Evolutionary conservation across 2,113 vertebrate species (phyloP).

Genomic region (Chlamydotis undulata): DNA sequence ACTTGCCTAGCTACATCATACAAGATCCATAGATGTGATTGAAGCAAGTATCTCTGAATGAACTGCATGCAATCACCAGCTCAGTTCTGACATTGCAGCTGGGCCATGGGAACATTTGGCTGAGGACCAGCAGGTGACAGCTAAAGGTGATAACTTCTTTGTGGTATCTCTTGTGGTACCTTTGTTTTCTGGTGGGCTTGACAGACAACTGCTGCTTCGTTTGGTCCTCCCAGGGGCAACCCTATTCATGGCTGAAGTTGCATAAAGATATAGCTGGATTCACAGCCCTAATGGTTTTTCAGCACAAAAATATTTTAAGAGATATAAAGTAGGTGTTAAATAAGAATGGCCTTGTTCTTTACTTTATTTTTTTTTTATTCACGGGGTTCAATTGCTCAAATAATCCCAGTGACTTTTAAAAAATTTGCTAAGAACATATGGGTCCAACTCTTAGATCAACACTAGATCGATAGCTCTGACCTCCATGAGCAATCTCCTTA

Average conservation of each 20-base stretch:
- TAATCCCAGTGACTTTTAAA: not conserved
- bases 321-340: not conserved
- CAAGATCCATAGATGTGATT: not conserved
- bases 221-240: not conserved
- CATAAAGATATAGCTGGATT: not conserved
- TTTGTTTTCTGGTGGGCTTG: not conserved
- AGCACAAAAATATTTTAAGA: not conserved
- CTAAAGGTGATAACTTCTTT: not conserved
- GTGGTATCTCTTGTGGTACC: not conserved
- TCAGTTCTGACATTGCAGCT: not conserved
- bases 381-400: not conserved
- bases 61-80: not conserved
- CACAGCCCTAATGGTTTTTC: not conserved
- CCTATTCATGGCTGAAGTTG: not conserved
- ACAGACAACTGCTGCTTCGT: not conserved
- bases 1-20: not conserved
- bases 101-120: not conserved
- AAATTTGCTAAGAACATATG: not conserved
- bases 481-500: not conserved
- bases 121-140: not conserved
- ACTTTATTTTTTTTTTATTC: not conserved
- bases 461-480: not conserved
- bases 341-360: not conserved
- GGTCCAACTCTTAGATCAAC: not conserved
- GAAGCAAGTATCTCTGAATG: not conserved